Evolutionary conservation across 2,888 invertebrate species (phyloP), one percentile per base, ranked within the genome.

Genomic region (Unio pictorum): DNA sequence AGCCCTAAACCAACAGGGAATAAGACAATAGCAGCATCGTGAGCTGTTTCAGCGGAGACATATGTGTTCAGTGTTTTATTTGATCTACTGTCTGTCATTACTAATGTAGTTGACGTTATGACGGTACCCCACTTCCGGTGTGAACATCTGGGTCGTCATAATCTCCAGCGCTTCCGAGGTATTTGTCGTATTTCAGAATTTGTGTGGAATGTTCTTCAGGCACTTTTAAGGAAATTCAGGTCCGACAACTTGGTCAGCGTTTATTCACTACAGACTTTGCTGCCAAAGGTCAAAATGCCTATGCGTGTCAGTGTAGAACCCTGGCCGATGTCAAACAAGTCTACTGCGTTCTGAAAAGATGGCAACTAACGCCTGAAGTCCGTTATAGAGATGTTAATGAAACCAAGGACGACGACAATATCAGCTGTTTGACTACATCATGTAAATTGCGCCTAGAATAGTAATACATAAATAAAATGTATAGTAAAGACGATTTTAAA

Each of bases 61-160:
- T 70, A 73, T 8, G 86, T 86, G 56, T 64, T 69, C 17, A 23
- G 28, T 5, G 72, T 67, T 63, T 83, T 71, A 26, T 83, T 78
- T 0, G 87, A 87, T 45, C 78, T 72, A 4, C 87, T 87, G 73
- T 88, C 88, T 3, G 88, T 88, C 60, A 88, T 79, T 45, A 88
- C 80, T 84, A 56, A 88, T 79, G 26, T 78, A 75, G 4, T 83
- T 72, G 4, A 83, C 84, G 28, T 72, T 78, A 1, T 61, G 55
- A 28, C 87, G 73, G 3, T 68, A 0, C 81, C 80, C 15, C n/a
- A 67, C 66, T 20, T 70, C 64, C 0, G 28, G n/a, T 7, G 67
- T 73, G 66, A 84, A 83, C 82, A 84, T 82, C 56, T 74, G 17
- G 0, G 72, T 59, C 6, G 79, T 64, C 15, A 81, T 80, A 66